Conservation (phyloP, 2,113 vertebrate species). For the Gobius niger region DNA sequence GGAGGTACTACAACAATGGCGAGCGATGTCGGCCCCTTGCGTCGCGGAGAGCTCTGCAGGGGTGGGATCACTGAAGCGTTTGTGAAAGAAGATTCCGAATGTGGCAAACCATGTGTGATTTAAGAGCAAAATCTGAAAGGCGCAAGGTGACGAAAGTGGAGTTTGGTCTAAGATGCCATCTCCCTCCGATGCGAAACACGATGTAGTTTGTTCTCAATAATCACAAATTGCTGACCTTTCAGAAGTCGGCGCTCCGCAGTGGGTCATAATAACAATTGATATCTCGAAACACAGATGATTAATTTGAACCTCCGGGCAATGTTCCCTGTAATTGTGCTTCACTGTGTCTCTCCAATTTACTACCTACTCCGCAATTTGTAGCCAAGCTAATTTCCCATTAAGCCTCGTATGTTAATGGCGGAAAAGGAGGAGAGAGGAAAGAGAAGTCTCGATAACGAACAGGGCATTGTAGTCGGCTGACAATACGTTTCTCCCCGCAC, state of each 20-base stretch:
- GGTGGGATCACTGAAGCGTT: too few species aligned
- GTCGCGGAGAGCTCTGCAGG: too few species aligned
- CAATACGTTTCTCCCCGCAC: conserved; percentile 33
- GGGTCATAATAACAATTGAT: conserved; percentile 6
- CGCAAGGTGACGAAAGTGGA: too few species aligned
- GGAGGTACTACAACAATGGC: too few species aligned
- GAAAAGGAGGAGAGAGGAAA: conserved; percentile 27
- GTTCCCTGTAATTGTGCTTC: conserved; percentile 24
- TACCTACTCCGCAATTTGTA: conserved; percentile 40
- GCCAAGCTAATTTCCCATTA: conserved; percentile 43
- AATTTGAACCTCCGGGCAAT: conserved; percentile 24
- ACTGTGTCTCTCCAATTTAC: conserved; percentile 37
- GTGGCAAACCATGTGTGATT: too few species aligned
- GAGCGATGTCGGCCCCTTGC: too few species aligned
- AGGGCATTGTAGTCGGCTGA: conserved; percentile 39
- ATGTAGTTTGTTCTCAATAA: background rate
- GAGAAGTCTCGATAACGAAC: conserved; percentile 54
- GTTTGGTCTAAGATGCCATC: too few species aligned
- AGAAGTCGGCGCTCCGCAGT: background rate
- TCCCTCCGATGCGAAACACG: background rate
- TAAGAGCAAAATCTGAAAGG: too few species aligned
- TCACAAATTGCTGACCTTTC: conserved; percentile 15
- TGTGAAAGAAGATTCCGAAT: too few species aligned
- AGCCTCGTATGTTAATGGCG: conserved; percentile 63
- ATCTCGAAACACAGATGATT: conserved; percentile 1